Percentiles rank a stretch among this genome's conserved stretches.
Conservation (phyloP, 2,888 invertebrate genomes). For the Biston betularia region DNA sequence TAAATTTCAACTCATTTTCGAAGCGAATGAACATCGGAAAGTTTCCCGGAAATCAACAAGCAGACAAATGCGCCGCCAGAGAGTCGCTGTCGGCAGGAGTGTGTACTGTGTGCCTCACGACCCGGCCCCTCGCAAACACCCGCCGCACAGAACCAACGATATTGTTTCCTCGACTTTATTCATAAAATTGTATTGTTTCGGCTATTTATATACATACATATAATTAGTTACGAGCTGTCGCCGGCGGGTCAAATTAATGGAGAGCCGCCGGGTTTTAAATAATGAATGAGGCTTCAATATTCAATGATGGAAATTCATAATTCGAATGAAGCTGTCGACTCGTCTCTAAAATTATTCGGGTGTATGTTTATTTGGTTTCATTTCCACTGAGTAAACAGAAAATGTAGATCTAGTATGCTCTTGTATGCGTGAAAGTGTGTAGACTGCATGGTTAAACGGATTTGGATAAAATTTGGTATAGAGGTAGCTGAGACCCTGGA, state of each 20-base stretch:
- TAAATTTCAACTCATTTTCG: constrained; percentile 34
- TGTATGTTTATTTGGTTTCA: too few relatives aligned
- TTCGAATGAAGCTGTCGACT: constrained; percentile 1
- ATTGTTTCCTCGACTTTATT: neutral
- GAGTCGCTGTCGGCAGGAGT: neutral
- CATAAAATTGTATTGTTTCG: constrained; percentile 3
- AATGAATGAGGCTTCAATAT: constrained; percentile 17
- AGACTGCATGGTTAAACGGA: too few relatives aligned
- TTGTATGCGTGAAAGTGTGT: too few relatives aligned
- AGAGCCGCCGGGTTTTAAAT: constrained; percentile 15
- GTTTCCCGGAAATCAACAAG: constrained; percentile 6
- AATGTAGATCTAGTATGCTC: too few relatives aligned
- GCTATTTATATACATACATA: neutral
- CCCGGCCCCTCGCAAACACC: too few relatives aligned
- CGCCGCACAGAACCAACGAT: neutral
- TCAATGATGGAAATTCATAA: neutral
- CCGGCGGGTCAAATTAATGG: constrained; percentile 9
- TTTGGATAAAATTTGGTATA: too few relatives aligned
- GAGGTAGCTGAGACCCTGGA: too few relatives aligned
- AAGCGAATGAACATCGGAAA: constrained; percentile 10
- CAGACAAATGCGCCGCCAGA: neutral
- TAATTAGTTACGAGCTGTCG: neutral
- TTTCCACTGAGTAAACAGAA: too few relatives aligned
- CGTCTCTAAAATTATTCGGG: neutral
- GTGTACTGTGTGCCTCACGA: too few relatives aligned